Base-by-base conservation (phyloP, 2,888 invertebrate species). In the Dioctria linearis region DNA sequence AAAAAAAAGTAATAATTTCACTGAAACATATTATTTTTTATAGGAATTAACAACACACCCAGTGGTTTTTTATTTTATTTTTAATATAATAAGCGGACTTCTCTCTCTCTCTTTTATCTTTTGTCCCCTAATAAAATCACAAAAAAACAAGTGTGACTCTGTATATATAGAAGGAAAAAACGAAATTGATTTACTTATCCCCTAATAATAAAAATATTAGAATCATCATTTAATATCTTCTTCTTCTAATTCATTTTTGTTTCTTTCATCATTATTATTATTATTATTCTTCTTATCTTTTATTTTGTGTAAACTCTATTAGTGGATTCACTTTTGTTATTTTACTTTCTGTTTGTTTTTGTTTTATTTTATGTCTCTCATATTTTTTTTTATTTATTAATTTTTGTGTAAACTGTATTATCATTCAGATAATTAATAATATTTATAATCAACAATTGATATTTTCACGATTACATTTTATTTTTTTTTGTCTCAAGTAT, bases 151-250 rank as follows among this genome's bases (percentile, higher is more conserved):
- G 25, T 25, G 73, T 73, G 73, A 73, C 73, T 73, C n/a, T n/a
- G n/a, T n/a, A 40, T 73, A 25, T 25, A 25, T 46, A 59, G 49
- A 79, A 79, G 65, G 46, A 66, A 79, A 25, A 78, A 79, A 79
- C 43, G 57, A 67, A 79, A 79, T 79, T 57, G 51, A 67, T 79
- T 57, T 79, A 67, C 67, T 67, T 78, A 78, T 78, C 49, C 63
- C 40, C 76, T 76, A 76, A 73, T 69, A 73, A 76, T 25, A 25
- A 25, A 25, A 25, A 25, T 25, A 63, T 76, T 76, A 76, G 63
- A 76, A 76, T 76, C 76, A 63, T 51, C 25, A 25, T 63, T 57
- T 49, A 49, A 63, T 63, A 63, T 46, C 39, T 76, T 54, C 40
- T 39, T 57, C 46, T 63, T 54, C 13, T 57, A 54, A 40, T 40